Evolutionary conservation across 2,113 vertebrate species (phyloP), one percentile per base, ranked within the genome.

Genomic region (Heterotis niloticus): DNA sequence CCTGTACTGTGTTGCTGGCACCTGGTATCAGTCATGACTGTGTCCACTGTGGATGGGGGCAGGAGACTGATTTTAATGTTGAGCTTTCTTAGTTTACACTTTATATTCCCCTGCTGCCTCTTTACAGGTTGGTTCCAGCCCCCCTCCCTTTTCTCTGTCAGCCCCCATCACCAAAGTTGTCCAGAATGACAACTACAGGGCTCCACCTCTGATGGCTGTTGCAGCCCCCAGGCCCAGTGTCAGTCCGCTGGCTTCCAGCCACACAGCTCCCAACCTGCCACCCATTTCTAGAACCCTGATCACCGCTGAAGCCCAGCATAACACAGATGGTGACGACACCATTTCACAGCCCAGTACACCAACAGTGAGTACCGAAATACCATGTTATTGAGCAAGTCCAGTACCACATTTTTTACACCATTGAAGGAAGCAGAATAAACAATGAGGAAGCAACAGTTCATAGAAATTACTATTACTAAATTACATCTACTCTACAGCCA

Each of bases 111-210:
- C 51, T 34, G 17, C 59, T 57, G 20, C 26, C 76, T 13, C 56
- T 34, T 57, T 83, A 0, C 84, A 98, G 96, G 67, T 91, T 4
- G 92, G 93, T 60, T 44, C 92, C 77, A 87, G 84, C 52, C 90
- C 91, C 82, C 92, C 91, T 9, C 85, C 91, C 44, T 94, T 96
- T 79, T 94, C 95, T 59, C 81, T 96, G 84, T 93, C 94, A 20
- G 88, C 91, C 65, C 95, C 97, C 0, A 93, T 99, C 82, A 99
- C 98, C 79, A 99, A 99, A 90, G 98, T 99, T 87, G 96, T 99
- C 76, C 96, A 97, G 90, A 99, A 99, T 0, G 98, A 99, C 81
- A 87, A 95, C 0, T 98, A 99, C 87, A 95, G 95, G 0, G 96
- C 96, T 64, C 93, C 93, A 0, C 88, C 94, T 17, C 86, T 94